Evolutionary conservation across 2,888 invertebrate genomes (phyloP).

Genomic region (Leucophora obtusa): DNA sequence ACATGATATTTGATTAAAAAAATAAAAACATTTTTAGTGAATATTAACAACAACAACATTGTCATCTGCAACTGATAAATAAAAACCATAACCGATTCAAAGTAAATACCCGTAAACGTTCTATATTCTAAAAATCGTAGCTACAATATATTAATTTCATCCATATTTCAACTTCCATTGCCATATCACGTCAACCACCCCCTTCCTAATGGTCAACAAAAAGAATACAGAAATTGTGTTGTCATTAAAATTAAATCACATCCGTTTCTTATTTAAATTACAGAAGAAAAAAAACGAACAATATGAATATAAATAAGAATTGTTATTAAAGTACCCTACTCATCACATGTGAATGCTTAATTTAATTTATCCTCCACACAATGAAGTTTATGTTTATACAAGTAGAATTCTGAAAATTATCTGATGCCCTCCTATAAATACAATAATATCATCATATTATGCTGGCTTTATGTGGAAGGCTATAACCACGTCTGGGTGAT

Average conservation of each 20-base stretch:
- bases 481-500: background rate
- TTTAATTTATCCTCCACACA: slow-evolving; percentile 55
- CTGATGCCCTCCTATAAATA: slow-evolving; percentile 1
- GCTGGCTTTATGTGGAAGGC: background rate
- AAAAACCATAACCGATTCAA: too few relatives aligned
- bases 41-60: too few relatives aligned
- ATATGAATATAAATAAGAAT: background rate
- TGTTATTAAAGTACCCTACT: slow-evolving; percentile 26
- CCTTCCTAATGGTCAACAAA: background rate
- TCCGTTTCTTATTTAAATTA: slow-evolving; percentile 47
- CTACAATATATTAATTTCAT: too few relatives aligned
- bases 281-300: background rate
- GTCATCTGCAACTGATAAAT: too few relatives aligned
- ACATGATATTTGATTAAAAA: too few relatives aligned
- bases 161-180: too few relatives aligned
- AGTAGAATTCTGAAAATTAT: slow-evolving; percentile 1
- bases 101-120: too few relatives aligned
- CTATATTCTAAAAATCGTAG: too few relatives aligned
- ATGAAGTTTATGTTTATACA: slow-evolving; percentile 19
- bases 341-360: slow-evolving; percentile 43
- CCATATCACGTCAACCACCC: too few relatives aligned
- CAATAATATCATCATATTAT: slow-evolving; percentile 8
- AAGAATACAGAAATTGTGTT: background rate
- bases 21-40: too few relatives aligned
- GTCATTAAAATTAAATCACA: slow-evolving; percentile 55